Conservation (phyloP, 2,113 vertebrate genomes). For the Apodemus speciosus region DNA sequence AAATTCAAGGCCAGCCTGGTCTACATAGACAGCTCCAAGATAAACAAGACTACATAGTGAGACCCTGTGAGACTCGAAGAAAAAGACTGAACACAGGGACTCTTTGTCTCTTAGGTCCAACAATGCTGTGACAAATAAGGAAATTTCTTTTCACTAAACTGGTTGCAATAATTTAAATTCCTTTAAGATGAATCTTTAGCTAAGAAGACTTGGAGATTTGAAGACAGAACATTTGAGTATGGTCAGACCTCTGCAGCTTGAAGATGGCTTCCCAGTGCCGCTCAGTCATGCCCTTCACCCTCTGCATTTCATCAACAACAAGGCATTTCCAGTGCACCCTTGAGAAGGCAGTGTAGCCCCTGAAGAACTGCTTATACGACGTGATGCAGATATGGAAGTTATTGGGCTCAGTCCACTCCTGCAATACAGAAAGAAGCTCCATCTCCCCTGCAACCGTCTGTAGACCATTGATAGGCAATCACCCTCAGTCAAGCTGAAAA, state of each 20-base stretch:
- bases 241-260: constrained; percentile 87
- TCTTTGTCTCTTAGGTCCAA: background rate
- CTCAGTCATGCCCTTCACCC: constrained; percentile 89
- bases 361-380: constrained; percentile 91
- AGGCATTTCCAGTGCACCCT: constrained; percentile 89
- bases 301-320: constrained; percentile 91
- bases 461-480: background rate
- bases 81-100: background rate
- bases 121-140: background rate
- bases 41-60: background rate
- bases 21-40: background rate
- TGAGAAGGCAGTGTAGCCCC: constrained; percentile 87
- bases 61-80: background rate
- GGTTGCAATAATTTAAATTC: background rate
- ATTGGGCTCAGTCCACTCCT: constrained; percentile 89
- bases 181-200: background rate
- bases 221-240: background rate
- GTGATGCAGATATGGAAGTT: constrained; percentile 91
- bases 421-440: constrained; percentile 25
- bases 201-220: background rate
- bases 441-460: background rate
- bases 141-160: background rate
- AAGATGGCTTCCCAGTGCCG: constrained; percentile 92
- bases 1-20: background rate
- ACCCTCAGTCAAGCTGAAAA: background rate